Base-by-base conservation (phyloP, 2,113 vertebrate genomes). In the Beaufortia kweichowensis region DNA sequence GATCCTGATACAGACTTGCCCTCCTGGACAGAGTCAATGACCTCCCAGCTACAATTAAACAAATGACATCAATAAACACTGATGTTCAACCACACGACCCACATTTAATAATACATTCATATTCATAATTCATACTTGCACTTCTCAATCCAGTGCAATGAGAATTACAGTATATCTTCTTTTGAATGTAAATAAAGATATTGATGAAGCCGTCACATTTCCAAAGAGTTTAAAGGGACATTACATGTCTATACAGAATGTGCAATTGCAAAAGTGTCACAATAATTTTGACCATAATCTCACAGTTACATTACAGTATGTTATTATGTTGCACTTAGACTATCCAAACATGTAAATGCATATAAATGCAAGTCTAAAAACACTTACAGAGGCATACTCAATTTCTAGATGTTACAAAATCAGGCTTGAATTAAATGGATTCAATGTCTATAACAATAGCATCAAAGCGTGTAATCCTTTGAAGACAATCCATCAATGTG, bases 11-110 rank as follows among this genome's bases (percentile, higher is more conserved):
- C 88, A 48, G 90, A 90, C 29, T 85, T 93, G 84, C 92, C 91
- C 76, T 95, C 94, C 65, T 90, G 92, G 62, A 89, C 90, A 3
- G 94, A 90, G 87, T 84, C 90, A 19, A 92, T 91, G 72, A 94
- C 85, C 89, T 95, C 92, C 95, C 95, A 98, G 90, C 97, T 99
- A 61, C 67, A 84, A 53, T 56, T 28, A 79, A 66, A 35, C 21
- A 41, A 3, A 39, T 53, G 8, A 53, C 3, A 53, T 46, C 31
- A 35, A 61, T 21, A 2, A 53, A 3, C 19, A 41, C n/a, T n/a
- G n/a, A n/a, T n/a, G n/a, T n/a, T n/a, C n/a, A n/a, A n/a, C n/a
- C n/a, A n/a, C n/a, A n/a, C n/a, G n/a, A n/a, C n/a, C n/a, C n/a
- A n/a, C n/a, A n/a, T n/a, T 75, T 6, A 41, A 77, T 7, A 35